Base-by-base conservation (phyloP, 2,888 invertebrate genomes). In the Pyrochroa serraticornis region DNA sequence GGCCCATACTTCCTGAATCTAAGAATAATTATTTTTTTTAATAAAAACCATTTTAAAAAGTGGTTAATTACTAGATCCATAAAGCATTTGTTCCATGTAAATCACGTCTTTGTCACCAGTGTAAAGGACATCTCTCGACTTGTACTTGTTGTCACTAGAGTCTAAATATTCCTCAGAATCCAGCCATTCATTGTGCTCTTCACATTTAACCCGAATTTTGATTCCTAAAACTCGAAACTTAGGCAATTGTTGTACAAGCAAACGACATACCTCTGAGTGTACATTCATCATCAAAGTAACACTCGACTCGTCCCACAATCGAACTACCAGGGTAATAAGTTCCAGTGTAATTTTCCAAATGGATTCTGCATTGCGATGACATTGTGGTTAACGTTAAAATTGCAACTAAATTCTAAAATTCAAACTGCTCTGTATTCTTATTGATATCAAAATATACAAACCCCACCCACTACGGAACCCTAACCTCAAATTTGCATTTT, bases 331-430 rank as follows among this genome's bases (percentile, higher is more conserved):
- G 65, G 42, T 60, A 66, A 58, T 67, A 71, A 10, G 67, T 65
- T 8, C 72, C 71, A 43, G 54, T 60, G 49, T 71, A 71, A 54
- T 75, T 74, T 41, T 74, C 73, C 46, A 73, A 55, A 63, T 68
- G 65, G 30, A 75, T 62, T 59, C 72, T 71, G 54, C 71, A 71
- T 41, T 69, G 68, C 3, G 39, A 22, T 3, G 22, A 22, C 22
- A 22, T 22, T 5, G 22, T 22, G 22, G 22, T 22, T 22, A 5
- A n/a, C n/a, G 22, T 22, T 5, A 22, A 5, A 5, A 22, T 22
- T 5, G 22, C 3, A 2, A 22, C 2, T 22, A 22, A 22, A 22
- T 2, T 22, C 22, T 22, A 22, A 22, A 22, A 22, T 22, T 22
- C 22, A 22, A 22, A 22, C 22, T 5, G 5, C 22, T 5, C 22